Conservation (phyloP, 2,797 vertebrate species). For the Tinamus major region DNA sequence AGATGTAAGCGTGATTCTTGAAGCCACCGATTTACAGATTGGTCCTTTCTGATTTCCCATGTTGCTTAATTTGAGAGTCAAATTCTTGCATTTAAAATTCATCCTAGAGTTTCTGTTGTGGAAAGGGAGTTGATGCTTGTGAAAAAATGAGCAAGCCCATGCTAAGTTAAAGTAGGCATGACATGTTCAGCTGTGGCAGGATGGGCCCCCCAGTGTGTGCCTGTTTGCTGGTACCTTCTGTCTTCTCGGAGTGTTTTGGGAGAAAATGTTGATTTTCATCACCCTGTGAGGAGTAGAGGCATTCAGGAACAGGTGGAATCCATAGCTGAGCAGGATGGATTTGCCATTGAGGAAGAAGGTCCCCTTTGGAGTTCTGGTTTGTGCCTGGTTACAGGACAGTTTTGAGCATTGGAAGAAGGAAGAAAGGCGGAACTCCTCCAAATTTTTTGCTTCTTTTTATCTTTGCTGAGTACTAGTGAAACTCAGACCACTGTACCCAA, state of each 20-base stretch:
- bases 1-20: accelerated
- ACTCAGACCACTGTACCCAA: background rate
- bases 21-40: background rate
- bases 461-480: background rate
- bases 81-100: accelerated
- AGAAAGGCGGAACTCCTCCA: background rate
- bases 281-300: accelerated
- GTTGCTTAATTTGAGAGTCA: background rate
- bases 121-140: background rate
- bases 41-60: background rate
- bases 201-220: background rate
- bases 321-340: background rate
- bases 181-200: background rate
- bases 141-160: background rate
- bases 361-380: background rate
- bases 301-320: background rate
- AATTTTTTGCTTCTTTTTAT: background rate
- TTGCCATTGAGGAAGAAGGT: background rate
- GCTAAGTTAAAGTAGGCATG: background rate
- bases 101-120: background rate
- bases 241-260: background rate
- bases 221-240: background rate
- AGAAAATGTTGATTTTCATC: background rate
- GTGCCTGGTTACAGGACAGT: background rate
- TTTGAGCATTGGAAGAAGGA: background rate